Base-by-base conservation (phyloP, 2,113 vertebrate genomes). In the Ursus arctos region DNA sequence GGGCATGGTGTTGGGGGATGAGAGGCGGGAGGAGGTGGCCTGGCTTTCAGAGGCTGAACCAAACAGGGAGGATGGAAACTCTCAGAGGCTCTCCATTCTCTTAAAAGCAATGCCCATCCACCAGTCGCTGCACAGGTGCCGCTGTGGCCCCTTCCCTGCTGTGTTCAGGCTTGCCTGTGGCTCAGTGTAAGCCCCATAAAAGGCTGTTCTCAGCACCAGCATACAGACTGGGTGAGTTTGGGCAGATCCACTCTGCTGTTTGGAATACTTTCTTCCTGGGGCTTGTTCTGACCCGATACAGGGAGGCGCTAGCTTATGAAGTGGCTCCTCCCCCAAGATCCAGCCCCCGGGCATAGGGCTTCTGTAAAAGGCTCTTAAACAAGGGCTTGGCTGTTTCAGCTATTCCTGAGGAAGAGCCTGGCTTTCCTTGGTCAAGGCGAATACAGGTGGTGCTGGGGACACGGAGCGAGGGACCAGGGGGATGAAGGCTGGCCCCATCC, bases 231-330 rank as follows among this genome's bases (percentile, higher is more conserved):
- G 98, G 99, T 99, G 98, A 98, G 98, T 98, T 94, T 3, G 0
- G 96, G 98, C 98, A 98, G 98, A 94, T 95, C 98, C 91, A 94
- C 72, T 95, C 98, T 86, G 14, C 97, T 84, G 22, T 98, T 98
- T 98, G 97, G 97, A 98, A 98, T 96, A 97, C 96, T 97, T 98
- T 98, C 97, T 98, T 98, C 94, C 98, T 98, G 93, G 76, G 98
- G 96, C 99, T 98, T 98, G 99, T 99, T 72, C 9, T 67, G 81
- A 98, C 99, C 79, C 71, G 98, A 97, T 47, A n/a, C 28, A 24
- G 77, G 43, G 93, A 93, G 63, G 74, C 19, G 59, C 86, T 7
- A 4, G 83, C 83, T 89, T 79, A 85, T 33, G 59, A 31, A 4
- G 26, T 8, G 36, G 77, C 90, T 65, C 87, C 95, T 63, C 94